Evolutionary conservation across 2,888 invertebrate species (phyloP).

Genomic region (Sphecodes monilicornis): DNA sequence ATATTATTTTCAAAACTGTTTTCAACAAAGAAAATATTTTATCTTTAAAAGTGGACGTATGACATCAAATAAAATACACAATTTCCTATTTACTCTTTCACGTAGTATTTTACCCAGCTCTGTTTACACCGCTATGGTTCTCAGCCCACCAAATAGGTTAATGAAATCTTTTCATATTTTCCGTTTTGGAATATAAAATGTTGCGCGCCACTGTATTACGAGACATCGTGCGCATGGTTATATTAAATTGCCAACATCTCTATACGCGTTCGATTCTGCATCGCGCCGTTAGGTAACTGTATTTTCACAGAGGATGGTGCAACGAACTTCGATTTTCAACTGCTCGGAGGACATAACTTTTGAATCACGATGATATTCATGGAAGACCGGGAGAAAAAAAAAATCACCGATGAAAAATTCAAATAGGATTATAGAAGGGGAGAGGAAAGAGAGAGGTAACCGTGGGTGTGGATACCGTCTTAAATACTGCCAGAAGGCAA

Average conservation of each 20-base stretch:
- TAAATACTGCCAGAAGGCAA: constrained; percentile 59
- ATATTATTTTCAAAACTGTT: too few species aligned
- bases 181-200: background rate
- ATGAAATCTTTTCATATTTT: too few species aligned
- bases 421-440: constrained; percentile 45
- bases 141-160: too few species aligned
- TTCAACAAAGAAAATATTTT: too few species aligned
- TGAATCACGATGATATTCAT: constrained; percentile 26
- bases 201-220: background rate
- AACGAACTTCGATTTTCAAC: constrained; percentile 34
- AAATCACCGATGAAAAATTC: constrained; percentile 22
- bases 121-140: too few species aligned
- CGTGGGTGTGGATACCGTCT: constrained; percentile 65
- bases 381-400: background rate
- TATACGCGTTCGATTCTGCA: background rate
- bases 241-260: constrained; percentile 6
- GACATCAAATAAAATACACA: too few species aligned
- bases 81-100: too few species aligned
- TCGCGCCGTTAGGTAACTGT: background rate
- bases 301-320: background rate
- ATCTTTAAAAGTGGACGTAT: too few species aligned
- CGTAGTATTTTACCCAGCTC: too few species aligned
- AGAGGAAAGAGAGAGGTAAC: constrained; percentile 43
- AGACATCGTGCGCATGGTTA: background rate
- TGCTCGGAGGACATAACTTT: constrained; percentile 38